Base-by-base conservation (phyloP, 2,797 vertebrate species). In the Fringilla coelebs region DNA sequence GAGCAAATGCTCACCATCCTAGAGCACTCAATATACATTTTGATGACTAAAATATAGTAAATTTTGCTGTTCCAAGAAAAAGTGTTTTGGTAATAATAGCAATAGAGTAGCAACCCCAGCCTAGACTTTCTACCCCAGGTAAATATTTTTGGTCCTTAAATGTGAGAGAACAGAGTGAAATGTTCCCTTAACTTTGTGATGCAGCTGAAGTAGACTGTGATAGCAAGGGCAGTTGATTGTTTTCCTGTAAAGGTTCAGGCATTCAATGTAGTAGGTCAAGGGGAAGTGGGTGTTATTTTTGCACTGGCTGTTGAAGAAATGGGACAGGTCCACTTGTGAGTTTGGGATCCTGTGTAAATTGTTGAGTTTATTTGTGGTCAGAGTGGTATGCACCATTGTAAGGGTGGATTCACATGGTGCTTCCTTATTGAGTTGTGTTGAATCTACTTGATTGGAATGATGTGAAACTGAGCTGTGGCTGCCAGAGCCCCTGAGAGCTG, bases 261-360 rank as follows among this genome's bases (percentile, higher is more conserved):
- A 61, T 85, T 75, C 51, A 90, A 5, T 0, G 2, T 28, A n/a
- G 68, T 41, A 67, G 79, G 68, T 91, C n/a, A 73, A 54, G 54
- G 83, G 67, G 87, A 90, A 87, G 45, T 36, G 32, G 5, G 18
- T 90, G 57, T 73, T 94, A 71, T 43, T 92, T 92, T 91, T 82
- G 58, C 79, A 12, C 57, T 60, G 66, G 1, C 31, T 85, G 21
- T n/a, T 94, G 72, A 84, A 91, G 66, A 68, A 73, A 72, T 58
- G 43, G 54, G 38, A 61, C 65, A 65, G 32, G n/a, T 83, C 66
- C 58, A 8, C 62, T 80, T 70, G 45, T 5, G 34, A 38, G 45
- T 62, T 70, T 38, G 49, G 43, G n/a, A 66, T 74, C n/a, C 49
- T 80, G 13, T 68, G n/a, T 68, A 48, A 85, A 13, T 79, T 86